Evolutionary conservation across 1,140 invertebrate genomes (phyloP), one percentile per base, ranked within the genome.

Genomic region (Megalopta genalis): DNA sequence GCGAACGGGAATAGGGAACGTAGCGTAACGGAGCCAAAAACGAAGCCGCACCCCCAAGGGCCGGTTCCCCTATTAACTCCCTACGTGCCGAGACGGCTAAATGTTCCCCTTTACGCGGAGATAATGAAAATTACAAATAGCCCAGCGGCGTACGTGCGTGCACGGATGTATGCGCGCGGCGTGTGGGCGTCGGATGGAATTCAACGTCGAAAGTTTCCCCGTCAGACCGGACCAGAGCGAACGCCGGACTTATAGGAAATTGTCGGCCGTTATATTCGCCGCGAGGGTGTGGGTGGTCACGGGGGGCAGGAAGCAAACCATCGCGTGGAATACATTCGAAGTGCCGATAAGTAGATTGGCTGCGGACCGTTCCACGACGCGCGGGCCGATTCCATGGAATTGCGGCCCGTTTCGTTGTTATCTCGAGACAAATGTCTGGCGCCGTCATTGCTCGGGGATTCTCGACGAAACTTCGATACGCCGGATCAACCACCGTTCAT

Each of bases 111-210:
- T 92, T 90, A 88, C 89, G 86, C 86, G 77, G 86, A 92, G 91
- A 93, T 93, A 93, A 93, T 93, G 92, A 92, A 93, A 93, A 93
- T 93, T 93, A 93, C 92, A 92, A 93, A 93, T 92, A 90, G 89
- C 87, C 88, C 80, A 77, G 88, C 88, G 87, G 75, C 84, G 88
- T 87, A 86, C 88, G 86, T 88, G 87, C 87, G 86, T 88, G 83
- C 83, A 54, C 75, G 63, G 54, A 37, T 25, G 60, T 37, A 32
- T 25, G 69, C 49, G 54, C 54, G 64, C 54, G 32, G 63, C 67
- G 68, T 67, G 66, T 62, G 66, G 39, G 18, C 52, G 62, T 16
- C 21, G 25, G 54, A 10, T 46, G 66, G 46, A 25, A 39, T 46
- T 59, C 57, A 27, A 81, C 66, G 82, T 81, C 67, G 77, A 76